These are phyloP conservation scores for Cydia amplana DNA, from an alignment of 1,140 invertebrate species.

Conservation along the genomic window DNA sequence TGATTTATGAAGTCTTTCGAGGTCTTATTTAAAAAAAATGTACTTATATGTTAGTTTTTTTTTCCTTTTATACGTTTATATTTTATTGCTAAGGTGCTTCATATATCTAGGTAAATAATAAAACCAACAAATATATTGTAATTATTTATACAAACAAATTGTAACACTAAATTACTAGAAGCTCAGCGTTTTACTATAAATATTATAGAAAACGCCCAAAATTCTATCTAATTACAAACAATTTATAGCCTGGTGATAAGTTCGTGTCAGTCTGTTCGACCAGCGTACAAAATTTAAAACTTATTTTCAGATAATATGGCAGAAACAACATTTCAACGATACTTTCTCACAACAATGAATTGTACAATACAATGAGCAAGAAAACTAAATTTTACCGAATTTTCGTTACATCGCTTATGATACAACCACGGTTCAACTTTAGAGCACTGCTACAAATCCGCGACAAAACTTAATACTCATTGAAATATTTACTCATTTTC, in stretches of 20 bases:
- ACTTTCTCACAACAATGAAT: background rate
- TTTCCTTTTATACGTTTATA: too few species aligned
- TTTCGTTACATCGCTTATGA: background rate
- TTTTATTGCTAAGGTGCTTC: background rate
- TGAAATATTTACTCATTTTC: constrained; percentile 1
- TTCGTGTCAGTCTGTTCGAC: constrained; percentile 10
- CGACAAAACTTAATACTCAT: constrained; percentile 26
- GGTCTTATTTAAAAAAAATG: too few species aligned
- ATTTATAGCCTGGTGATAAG: constrained; percentile 20
- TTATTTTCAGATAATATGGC: constrained; percentile 23
- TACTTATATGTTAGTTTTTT: too few species aligned
- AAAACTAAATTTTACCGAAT: background rate
- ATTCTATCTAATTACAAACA: constrained; percentile 10
- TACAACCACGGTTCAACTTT: constrained; percentile 8
- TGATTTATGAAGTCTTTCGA: too few species aligned
- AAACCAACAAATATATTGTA: constrained; percentile 16
- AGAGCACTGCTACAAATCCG: background rate
- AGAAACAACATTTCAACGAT: constrained; percentile 27
- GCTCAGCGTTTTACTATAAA: constrained; percentile 58
- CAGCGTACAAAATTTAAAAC: constrained; percentile 19
- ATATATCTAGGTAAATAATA: background rate
- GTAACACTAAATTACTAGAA: constrained; percentile 21
- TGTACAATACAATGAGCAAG: constrained; percentile 1
- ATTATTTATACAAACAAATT: constrained; percentile 18
- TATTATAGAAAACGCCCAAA: constrained; percentile 60